Evolutionary conservation across 2,888 invertebrate species (phyloP).

Genomic region (Drosophila tanythrix): DNA sequence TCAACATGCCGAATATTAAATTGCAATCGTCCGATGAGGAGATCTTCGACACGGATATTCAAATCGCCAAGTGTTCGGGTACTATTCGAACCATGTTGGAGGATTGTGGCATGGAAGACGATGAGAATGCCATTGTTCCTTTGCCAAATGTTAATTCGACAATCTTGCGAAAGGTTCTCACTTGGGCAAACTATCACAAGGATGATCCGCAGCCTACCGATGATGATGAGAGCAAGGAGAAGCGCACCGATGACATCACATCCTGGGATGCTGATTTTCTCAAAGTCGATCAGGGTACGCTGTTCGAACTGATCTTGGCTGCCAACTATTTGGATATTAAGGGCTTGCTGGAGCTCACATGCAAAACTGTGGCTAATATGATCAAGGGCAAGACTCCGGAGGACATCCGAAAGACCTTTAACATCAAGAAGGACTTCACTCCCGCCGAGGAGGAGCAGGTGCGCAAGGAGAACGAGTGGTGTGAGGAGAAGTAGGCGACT

Average conservation of each 20-base stretch:
- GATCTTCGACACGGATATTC: conserved; percentile 72
- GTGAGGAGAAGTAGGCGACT: conserved; percentile 63
- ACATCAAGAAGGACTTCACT: conserved; percentile 71
- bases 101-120: conserved; percentile 75
- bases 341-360: conserved; percentile 65
- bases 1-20: conserved; percentile 66
- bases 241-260: conserved; percentile 70
- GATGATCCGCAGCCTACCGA: conserved; percentile 69
- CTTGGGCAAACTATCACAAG: conserved; percentile 69
- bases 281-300: conserved; percentile 68
- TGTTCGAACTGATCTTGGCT: conserved; percentile 68
- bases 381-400: conserved; percentile 75
- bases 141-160: conserved; percentile 75
- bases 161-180: conserved; percentile 65
- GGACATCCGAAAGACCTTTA: conserved; percentile 69
- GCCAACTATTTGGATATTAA: conserved; percentile 71
- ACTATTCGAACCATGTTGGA: conserved; percentile 74
- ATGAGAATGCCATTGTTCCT: conserved; percentile 69
- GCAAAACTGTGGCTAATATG: conserved; percentile 75
- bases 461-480: conserved; percentile 74
- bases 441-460: conserved; percentile 73
- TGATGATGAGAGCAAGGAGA: conserved; percentile 72
- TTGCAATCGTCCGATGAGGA: conserved; percentile 70
- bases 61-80: conserved; percentile 73
- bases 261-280: conserved; percentile 73